phyloP scores from a whole-genome alignment of 2,888 invertebrate genomes.

The Harpagoxenus sublaevis region DNA sequence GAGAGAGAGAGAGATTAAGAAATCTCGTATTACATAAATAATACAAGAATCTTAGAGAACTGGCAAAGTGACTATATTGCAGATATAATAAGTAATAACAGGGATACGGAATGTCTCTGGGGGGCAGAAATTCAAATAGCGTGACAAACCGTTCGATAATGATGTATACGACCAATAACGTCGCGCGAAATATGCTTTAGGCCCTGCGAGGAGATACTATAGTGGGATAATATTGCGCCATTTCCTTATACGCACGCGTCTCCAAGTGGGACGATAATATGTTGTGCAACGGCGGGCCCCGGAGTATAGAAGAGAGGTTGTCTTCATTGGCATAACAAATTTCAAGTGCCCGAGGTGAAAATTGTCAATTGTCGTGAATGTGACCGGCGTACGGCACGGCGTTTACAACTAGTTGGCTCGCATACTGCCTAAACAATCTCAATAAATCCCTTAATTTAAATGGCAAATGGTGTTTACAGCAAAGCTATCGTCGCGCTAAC shows the following conservation, averaged over 20 bases:
- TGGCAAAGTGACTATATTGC: background rate
- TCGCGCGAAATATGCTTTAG: conserved; percentile 5
- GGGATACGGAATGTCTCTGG: background rate
- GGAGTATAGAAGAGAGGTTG: conserved; percentile 49
- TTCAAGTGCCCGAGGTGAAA: conserved; percentile 56
- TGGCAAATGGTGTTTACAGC: conserved; percentile 35
- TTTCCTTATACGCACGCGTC: conserved; percentile 39
- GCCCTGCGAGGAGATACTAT: background rate
- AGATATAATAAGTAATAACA: conserved; percentile 3
- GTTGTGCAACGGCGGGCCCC: conserved; percentile 48
- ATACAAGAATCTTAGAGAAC: background rate
- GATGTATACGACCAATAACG: background rate
- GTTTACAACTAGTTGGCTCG: conserved; percentile 31
- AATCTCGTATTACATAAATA: background rate
- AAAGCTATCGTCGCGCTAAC: conserved; percentile 20
- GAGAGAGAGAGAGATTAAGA: background rate
- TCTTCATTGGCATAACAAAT: conserved; percentile 64
- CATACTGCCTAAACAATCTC: conserved; percentile 36
- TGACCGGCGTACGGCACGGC: conserved; percentile 20
- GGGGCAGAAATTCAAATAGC: conserved; percentile 22
- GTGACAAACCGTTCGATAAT: conserved; percentile 29
- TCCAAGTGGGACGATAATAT: conserved; percentile 50
- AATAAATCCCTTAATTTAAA: conserved; percentile 46
- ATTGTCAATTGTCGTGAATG: conserved; percentile 55
- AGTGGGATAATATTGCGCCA: conserved; percentile 27